Base-by-base conservation (phyloP, 2,888 invertebrate species). In the Cryptus armator region DNA sequence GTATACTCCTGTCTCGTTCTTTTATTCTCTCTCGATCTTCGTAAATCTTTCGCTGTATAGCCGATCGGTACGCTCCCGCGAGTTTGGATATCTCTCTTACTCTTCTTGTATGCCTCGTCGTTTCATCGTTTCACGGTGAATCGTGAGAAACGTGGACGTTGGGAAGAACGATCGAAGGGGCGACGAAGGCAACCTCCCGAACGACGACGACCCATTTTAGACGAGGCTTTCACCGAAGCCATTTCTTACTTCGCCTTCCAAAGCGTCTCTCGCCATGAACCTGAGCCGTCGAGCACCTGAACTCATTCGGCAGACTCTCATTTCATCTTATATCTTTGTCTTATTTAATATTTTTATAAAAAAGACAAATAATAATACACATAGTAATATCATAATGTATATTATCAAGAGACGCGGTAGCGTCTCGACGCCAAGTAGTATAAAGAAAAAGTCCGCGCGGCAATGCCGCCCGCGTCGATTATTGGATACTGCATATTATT, bases 11-110 rank as follows among this genome's bases (percentile, higher is more conserved):
- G 32, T 32, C 59, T 48, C 64, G 43, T 71, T 67, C 71, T 79
- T 80, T 77, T 74, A 66, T 83, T 83, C 76, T 76, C 76, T 76
- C 74, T 66, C 81, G 84, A 78, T 85, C 81, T 85, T 85, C 70
- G 84, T 81, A 81, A 78, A 78, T 75, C 81, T 81, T 72, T 51
- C 62, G 64, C 48, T 10, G 10, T 68, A 70, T 37, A 56, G 46
- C 9, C 19, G 24, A 44, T 24, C n/a, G 46, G 7, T 51, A 12
- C 32, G 29, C n/a, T 19, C 32, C 10, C 32, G 32, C 43, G 48
- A 37, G 37, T 9, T 37, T 37, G 14, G 62, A 81, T 78, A 84
- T 67, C 70, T 72, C 62, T 77, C 12, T 70, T 70, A 48, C 74
- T 77, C 59, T 10, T 29, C 12, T 9, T 46, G 19, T 46, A n/a